Base-by-base conservation (phyloP, 2,113 vertebrate genomes). In the Sinocyclocheilus anophthalmus region DNA sequence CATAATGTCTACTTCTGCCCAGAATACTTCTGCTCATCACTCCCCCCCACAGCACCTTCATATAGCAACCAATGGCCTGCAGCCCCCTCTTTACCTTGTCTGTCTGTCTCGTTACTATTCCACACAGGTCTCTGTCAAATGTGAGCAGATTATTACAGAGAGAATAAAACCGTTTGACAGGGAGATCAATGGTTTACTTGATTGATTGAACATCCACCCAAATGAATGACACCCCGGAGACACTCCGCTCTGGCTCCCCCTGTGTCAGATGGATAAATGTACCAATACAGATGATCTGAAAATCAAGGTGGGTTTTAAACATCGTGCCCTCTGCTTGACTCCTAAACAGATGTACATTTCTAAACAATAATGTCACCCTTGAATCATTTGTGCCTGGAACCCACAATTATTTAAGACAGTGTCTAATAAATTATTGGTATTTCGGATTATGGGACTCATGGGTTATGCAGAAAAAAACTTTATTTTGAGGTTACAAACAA, bases 191-290 rank as follows among this genome's bases (percentile, higher is more conserved):
- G 91, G 83, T 76, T 63, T 61, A 85, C 83, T 76, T 93, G 92
- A 95, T 91, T 91, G 94, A 95, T 94, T 91, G 90, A 75, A 90
- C 91, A 91, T 88, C 87, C 89, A 92, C 93, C 91, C 88, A 87
- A 93, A 92, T 91, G 92, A 92, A 93, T 80, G 57, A 83, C 85
- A 80, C 93, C 91, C 92, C 14, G 8, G 92, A 91, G 93, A 91
- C 77, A 84, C 12, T 82, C 76, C 57, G 63, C 88, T 89, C 89
- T 87, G 45, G 90, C 89, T 83, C 81, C 78, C 37, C n/a, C 53
- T 37, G 45, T 59, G 53, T 79, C 87, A 90, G 57, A 22, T 30
- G 88, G 91, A 90, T 78, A 8, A 76, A 65, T 72, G 82, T 24
- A 75, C n/a, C 81, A 53, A 50, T 86, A 85, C 81, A 85, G 81